Evolutionary conservation across 2,113 vertebrate genomes (phyloP).

Genomic region (Nerophis lumbriciformis): DNA sequence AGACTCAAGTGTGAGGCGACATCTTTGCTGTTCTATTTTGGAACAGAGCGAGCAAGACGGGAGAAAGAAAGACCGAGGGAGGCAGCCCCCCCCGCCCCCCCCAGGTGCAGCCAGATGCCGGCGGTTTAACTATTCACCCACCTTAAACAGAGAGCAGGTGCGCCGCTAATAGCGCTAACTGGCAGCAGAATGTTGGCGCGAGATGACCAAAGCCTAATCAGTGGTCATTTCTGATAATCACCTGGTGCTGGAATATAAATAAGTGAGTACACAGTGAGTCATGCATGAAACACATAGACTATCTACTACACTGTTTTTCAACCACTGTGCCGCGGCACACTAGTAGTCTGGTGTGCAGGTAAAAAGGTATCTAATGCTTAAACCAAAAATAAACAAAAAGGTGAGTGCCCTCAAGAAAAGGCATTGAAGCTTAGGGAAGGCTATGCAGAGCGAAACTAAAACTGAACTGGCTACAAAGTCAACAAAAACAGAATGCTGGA

Average conservation of each 20-base stretch:
- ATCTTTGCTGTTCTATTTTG: background rate
- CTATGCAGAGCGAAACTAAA: too few relatives aligned
- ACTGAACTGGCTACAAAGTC: too few relatives aligned
- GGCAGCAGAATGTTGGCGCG: constrained; percentile 26
- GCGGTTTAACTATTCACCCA: constrained; percentile 58
- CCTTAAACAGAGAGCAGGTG: constrained; percentile 70
- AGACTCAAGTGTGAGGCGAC: background rate
- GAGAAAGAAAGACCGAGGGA: constrained; percentile 2
- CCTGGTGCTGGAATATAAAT: too few relatives aligned
- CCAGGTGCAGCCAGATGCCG: constrained; percentile 38
- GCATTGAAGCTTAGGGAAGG: too few relatives aligned
- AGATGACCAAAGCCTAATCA: constrained; percentile 18
- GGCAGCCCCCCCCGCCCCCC: background rate
- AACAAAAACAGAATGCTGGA: too few relatives aligned
- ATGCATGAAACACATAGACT: too few relatives aligned
- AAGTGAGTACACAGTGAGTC: background rate
- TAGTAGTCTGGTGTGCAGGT: too few relatives aligned
- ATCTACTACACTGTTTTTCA: too few relatives aligned
- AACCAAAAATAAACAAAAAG: too few relatives aligned
- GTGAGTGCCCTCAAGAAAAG: too few relatives aligned
- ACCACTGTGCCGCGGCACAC: too few relatives aligned
- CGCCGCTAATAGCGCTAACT: constrained; percentile 47
- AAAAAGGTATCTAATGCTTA: too few relatives aligned
- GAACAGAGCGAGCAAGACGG: background rate
- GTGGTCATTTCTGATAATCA: constrained; percentile 1